These are phyloP conservation scores for Scatophagus argus DNA, from an alignment of 2,113 vertebrate species.

Conservation along the genomic window DNA sequence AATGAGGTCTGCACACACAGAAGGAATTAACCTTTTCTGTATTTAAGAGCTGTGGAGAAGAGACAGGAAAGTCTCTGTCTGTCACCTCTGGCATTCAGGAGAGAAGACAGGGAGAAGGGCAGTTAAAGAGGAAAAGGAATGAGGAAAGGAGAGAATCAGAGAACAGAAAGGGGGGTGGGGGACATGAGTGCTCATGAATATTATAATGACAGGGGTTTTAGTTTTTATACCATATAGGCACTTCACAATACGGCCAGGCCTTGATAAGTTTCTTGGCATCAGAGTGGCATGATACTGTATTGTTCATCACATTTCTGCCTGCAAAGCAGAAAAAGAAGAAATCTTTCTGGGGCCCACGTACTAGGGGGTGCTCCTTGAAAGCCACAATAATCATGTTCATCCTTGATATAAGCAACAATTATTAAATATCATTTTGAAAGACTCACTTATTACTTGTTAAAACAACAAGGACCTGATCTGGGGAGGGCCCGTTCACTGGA, in stretches of 20 bases:
- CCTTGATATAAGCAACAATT: too few species aligned
- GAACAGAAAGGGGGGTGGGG: slow-evolving; percentile 30
- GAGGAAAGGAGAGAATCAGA: slow-evolving; percentile 29
- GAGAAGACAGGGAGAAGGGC: slow-evolving; percentile 34
- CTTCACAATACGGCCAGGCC: slow-evolving; percentile 34
- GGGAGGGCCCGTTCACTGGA: too few species aligned
- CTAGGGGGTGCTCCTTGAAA: too few species aligned
- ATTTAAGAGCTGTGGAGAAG: slow-evolving; percentile 65
- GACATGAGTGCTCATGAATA: slow-evolving; percentile 67
- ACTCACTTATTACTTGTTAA: too few species aligned
- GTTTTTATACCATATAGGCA: slow-evolving; percentile 48
- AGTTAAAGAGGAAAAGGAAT: slow-evolving; percentile 12
- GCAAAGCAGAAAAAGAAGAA: too few species aligned
- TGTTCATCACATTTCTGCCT: too few species aligned
- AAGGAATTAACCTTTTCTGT: slow-evolving; percentile 78
- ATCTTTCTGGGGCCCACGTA: too few species aligned
- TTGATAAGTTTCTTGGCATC: slow-evolving; percentile 35
- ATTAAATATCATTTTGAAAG: too few species aligned
- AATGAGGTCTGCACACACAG: slow-evolving; percentile 70
- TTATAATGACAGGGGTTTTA: slow-evolving; percentile 62
- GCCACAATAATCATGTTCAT: too few species aligned
- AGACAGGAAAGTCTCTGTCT: slow-evolving; percentile 66
- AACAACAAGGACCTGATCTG: too few species aligned
- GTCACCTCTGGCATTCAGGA: slow-evolving; percentile 75
- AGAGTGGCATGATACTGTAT: slow-evolving; percentile 43